phyloP scores from a whole-genome alignment of 2,888 invertebrate species.

The Sesia apiformis region DNA sequence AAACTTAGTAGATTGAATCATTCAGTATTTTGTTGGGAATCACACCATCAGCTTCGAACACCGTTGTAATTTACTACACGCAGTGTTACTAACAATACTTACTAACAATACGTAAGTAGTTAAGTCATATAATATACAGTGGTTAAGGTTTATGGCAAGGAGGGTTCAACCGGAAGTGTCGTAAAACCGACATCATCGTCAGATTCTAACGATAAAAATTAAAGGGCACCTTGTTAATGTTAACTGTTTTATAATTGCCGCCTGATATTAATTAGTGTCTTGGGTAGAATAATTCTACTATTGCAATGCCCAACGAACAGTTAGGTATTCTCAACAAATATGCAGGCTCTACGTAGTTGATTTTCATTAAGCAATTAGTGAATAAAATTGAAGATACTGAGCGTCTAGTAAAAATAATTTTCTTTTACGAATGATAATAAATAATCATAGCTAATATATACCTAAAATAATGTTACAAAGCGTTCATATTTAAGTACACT shows the following conservation, averaged over 20 bases:
- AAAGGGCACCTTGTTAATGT: constrained; percentile 67
- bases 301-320: constrained; percentile 4
- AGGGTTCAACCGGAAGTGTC: constrained; percentile 59
- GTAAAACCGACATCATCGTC: constrained; percentile 52
- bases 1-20: constrained; percentile 35
- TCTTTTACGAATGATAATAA: no score
- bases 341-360: no score
- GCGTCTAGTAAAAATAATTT: no score
- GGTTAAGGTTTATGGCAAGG: constrained; percentile 47
- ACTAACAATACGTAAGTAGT: constrained; percentile 12
- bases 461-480: no score
- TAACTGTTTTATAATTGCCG: constrained; percentile 60
- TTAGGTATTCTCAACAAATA: constrained; percentile 1
- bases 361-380: no score
- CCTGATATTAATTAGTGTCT: constrained; percentile 23
- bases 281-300: constrained; percentile 3
- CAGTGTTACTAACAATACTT: constrained; percentile 27
- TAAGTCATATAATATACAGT: constrained; percentile 1
- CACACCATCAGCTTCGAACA: constrained; percentile 40
- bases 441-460: no score
- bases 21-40: constrained; percentile 36
- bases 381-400: no score
- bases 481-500: no score
- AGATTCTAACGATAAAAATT: constrained; percentile 63
- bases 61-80: constrained; percentile 46